A percentile compares a stretch with the other conserved stretches of the same genome.
Evolutionary conservation across 2,113 vertebrate genomes (phyloP).

Genomic region (Hyperopisus bebe): DNA sequence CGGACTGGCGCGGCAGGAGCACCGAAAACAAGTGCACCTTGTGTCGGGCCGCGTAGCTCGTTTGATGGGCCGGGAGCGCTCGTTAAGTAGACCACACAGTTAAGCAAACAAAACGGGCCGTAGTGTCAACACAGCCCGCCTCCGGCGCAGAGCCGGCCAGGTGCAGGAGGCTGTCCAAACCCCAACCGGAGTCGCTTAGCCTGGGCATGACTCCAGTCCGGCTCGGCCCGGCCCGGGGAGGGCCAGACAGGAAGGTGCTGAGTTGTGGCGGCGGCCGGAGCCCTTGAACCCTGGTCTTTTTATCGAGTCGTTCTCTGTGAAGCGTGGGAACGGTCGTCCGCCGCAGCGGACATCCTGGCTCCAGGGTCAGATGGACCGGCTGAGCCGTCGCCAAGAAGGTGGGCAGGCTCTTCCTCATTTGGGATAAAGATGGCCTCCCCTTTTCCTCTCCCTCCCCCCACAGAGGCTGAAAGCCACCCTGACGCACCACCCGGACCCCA

Average conservation of each 20-base stretch:
- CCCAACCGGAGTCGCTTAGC: background rate
- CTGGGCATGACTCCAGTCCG: conserved; percentile 21
- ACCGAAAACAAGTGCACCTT: conserved; percentile 39
- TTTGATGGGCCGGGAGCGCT: conserved; percentile 34
- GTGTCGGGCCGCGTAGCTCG: conserved; percentile 37
- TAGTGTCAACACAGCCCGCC: conserved; percentile 37
- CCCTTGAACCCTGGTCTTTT: background rate
- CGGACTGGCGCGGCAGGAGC: conserved; percentile 37
- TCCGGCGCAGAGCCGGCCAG: background rate
- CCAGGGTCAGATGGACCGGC: background rate
- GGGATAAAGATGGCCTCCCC: background rate
- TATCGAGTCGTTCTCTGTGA: background rate
- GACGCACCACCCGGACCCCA: conserved; percentile 87
- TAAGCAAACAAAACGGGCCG: conserved; percentile 50
- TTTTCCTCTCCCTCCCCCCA: conserved; percentile 32
- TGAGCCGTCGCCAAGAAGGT: background rate
- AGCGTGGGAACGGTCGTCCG: background rate
- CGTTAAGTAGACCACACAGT: conserved; percentile 55
- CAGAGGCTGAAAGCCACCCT: conserved; percentile 96
- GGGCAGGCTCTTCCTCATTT: background rate
- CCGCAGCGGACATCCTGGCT: background rate
- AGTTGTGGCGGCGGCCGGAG: background rate
- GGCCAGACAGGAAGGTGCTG: conserved; percentile 9
- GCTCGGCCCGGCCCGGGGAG: conserved; percentile 2
- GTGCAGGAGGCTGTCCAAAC: conserved; percentile 16